These are phyloP conservation scores for Dascillus cervinus DNA, from an alignment of 2,888 invertebrate genomes.

Conservation along the genomic window DNA sequence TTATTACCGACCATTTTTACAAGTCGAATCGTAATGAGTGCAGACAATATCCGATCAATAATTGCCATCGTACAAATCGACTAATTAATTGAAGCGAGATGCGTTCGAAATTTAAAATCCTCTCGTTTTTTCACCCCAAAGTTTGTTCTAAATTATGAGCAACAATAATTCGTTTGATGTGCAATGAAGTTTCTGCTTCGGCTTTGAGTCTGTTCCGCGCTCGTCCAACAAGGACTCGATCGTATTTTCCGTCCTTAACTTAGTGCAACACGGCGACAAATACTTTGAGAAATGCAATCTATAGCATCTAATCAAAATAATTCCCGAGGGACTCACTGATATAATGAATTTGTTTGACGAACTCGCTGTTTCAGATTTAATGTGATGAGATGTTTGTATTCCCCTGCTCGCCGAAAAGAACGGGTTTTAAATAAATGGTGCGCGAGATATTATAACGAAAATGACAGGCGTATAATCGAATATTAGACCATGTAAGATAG, in stretches of 20 bases:
- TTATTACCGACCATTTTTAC: slow-evolving; percentile 20
- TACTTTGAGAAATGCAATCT: slow-evolving; percentile 19
- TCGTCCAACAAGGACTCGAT: slow-evolving; percentile 5
- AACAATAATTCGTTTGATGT: slow-evolving; percentile 15
- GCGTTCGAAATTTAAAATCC: not conserved
- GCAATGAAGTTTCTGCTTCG: slow-evolving; percentile 7
- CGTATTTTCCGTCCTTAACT: slow-evolving; percentile 9
- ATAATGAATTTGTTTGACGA: slow-evolving; percentile 25
- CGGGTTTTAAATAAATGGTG: slow-evolving; percentile 5
- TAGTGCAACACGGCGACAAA: slow-evolving; percentile 15
- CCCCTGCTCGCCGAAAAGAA: not conserved
- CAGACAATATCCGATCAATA: slow-evolving; percentile 6
- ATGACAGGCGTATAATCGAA: slow-evolving; percentile 24
- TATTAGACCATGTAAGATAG: slow-evolving; percentile 21
- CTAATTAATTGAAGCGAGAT: not conserved
- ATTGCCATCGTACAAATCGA: no score
- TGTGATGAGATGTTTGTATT: slow-evolving; percentile 18
- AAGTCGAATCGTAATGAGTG: slow-evolving; percentile 12
- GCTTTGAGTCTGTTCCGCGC: slow-evolving; percentile 9
- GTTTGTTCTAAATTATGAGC: slow-evolving; percentile 7
- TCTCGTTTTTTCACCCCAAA: slow-evolving; percentile 10
- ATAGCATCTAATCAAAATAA: slow-evolving; percentile 23
- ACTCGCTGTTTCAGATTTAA: slow-evolving; percentile 19
- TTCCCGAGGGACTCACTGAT: slow-evolving; percentile 21
- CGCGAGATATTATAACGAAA: slow-evolving; percentile 13